Percentiles rank a stretch among this genome's conserved stretches.
phyloP scores from a whole-genome alignment of 2,113 vertebrate genomes.

The Ochotona princeps region DNA sequence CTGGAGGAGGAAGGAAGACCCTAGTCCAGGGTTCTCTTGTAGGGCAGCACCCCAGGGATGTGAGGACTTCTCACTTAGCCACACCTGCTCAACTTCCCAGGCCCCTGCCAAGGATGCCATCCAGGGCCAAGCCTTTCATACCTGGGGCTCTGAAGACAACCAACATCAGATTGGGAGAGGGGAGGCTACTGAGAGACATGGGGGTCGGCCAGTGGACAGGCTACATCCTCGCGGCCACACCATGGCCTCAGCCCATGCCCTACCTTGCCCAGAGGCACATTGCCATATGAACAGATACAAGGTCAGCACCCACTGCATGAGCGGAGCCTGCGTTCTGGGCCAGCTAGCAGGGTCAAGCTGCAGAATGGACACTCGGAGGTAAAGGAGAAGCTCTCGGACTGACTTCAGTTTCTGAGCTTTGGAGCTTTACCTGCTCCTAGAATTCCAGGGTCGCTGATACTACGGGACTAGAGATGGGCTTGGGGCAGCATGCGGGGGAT shows the following conservation, averaged over 20 bases:
- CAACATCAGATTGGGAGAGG: no score
- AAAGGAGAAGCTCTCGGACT: neutral
- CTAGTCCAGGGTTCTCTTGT: no score
- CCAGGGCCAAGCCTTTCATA: no score
- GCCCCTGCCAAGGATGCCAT: no score
- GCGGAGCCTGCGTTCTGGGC: neutral
- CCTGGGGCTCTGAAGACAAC: no score
- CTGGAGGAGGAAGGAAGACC: no score
- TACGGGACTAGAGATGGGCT: no score
- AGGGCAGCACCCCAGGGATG: no score
- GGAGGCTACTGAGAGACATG: neutral
- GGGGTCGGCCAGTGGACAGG: neutral
- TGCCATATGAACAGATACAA: neutral
- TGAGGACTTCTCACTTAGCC: no score
- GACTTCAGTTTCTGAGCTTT: neutral
- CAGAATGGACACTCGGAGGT: neutral
- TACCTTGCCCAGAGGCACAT: neutral
- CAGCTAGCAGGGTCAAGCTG: neutral
- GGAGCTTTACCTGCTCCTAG: neutral
- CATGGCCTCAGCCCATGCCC: neutral
- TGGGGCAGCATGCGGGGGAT: no score
- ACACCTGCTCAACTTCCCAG: no score
- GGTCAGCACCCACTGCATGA: neutral
- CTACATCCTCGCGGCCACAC: neutral
- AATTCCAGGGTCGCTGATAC: neutral